Base-by-base conservation (phyloP, 2,797 vertebrate species). In the Microctenopoma stevenorrisi region DNA sequence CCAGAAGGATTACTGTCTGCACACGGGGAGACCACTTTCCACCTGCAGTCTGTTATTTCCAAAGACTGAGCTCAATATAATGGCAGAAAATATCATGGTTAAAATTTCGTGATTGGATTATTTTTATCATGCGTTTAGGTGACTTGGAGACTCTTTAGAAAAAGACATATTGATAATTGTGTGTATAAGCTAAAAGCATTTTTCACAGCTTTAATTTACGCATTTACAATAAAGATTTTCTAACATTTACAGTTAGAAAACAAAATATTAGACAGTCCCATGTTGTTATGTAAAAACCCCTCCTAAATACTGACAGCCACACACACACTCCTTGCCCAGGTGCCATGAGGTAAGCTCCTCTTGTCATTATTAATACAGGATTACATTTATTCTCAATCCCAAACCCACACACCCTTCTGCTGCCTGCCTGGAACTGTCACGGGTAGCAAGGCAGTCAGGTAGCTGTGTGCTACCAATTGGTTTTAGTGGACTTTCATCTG, bases 311-410 rank as follows among this genome's bases (percentile, higher is more conserved):
- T 63, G 16, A 69, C 43, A 13, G 18, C 57, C 66, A 38, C 50
- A 72, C 71, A 72, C 71, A 78, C 58, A 78, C 51, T 38, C 52
- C 61, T 74, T 54, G 2, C 33, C 33, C 64, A 76, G 78, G 72
- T 72, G 83, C 83, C 64, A 83, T 69, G 57, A 65, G 80, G 79
- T 92, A 88, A 89, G 78, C 86, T 91, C 81, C 75, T 88, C 83
- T 86, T n/a, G 25, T 92, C 84, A 85, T 44, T 88, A 91, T 92
- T 93, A 91, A 91, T 90, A 91, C 82, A 81, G 92, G 92, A 92
- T 91, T 93, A 94, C 62, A 86, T 78, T 63, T 68, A 88, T 87
- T 89, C 74, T 87, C 86, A 90, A 86, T 90, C 86, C 86, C 80
- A 83, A 70, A 83, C 81, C 73, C 14, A 76, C 78, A 84, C 75